Base-by-base conservation (phyloP, 1,140 invertebrate genomes). In the Caerostris darwini region DNA sequence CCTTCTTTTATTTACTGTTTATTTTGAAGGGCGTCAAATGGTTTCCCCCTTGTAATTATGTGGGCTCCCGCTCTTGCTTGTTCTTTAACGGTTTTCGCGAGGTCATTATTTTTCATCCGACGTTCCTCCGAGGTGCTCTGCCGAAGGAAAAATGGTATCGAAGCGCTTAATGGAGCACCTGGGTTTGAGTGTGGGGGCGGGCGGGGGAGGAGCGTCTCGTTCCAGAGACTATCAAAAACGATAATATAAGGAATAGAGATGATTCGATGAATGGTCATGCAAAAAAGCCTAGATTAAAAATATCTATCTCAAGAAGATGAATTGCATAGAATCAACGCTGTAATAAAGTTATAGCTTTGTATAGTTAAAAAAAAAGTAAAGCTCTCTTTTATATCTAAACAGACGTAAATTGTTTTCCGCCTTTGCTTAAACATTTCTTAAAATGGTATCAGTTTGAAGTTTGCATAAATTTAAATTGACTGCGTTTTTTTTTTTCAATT, bases 51-150 rank as follows among this genome's bases (percentile, higher is more conserved):
- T 56, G 87, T 89, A 89, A 89, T 89, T 89, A 89, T 89, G 87
- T 89, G 50, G 87, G 87, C 50, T 67, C 56, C 85, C 57, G 64
- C 87, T 34, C 34, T 34, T 34, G 34, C 61, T 19, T 89, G 87
- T 89, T 89, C 87, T 89, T 89, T 89, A 89, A 89, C 64, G 87
- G 87, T 89, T 67, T 89, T 89, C 64, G 3, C 6, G 87, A 71
- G 61, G 87, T 89, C 87, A 89, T 89, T 89, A 89, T 89, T 89
- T 71, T 71, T 87, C 57, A 87, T 77, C 71, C 71, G 71, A 77
- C 71, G 71, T 83, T 56, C 82, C 19, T 83, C 54, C 14, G 82
- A 83, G 14, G 82, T 12, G 81, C 3, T 12, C 12, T 50, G 53
- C 7, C 81, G 14, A 17, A 57, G 14, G 82, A 83, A 34, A 58